These are phyloP conservation scores for Loris lydekkerianus DNA, from an alignment of 2,797 vertebrate genomes.

Conservation along the genomic window DNA sequence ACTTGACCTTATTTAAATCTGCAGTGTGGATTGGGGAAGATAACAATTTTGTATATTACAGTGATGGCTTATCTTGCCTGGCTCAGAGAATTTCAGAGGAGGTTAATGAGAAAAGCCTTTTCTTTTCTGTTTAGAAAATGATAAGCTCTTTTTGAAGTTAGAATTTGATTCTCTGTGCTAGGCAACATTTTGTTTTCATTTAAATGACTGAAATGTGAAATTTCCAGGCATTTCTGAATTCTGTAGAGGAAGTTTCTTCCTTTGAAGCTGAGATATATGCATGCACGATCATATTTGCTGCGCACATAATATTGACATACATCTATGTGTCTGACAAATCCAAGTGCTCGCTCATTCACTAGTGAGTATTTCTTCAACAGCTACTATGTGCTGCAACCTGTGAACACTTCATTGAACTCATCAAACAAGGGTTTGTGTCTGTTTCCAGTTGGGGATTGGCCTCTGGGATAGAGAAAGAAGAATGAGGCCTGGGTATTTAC, in stretches of 20 bases:
- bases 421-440: background rate
- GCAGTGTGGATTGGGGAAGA: background rate
- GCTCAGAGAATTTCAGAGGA: slow-evolving; percentile 31
- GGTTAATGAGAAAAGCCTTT: slow-evolving; percentile 48
- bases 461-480: background rate
- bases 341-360: background rate
- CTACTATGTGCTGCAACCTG: background rate
- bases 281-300: background rate
- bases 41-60: background rate
- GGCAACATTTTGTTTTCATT: slow-evolving; percentile 63
- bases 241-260: slow-evolving; percentile 33
- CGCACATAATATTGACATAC: background rate
- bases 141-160: slow-evolving; percentile 57
- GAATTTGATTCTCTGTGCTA: slow-evolving; percentile 55
- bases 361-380: background rate
- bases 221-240: slow-evolving; percentile 59
- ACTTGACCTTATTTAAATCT: background rate
- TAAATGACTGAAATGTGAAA: slow-evolving; percentile 63
- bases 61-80: background rate
- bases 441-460: background rate
- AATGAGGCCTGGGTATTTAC: background rate
- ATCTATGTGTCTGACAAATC: background rate
- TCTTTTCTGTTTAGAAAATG: slow-evolving; percentile 65
- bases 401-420: background rate
- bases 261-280: slow-evolving; percentile 46